These are phyloP conservation scores for Pedionomus torquatus DNA, from an alignment of 2,113 vertebrate species.

Conservation along the genomic window DNA sequence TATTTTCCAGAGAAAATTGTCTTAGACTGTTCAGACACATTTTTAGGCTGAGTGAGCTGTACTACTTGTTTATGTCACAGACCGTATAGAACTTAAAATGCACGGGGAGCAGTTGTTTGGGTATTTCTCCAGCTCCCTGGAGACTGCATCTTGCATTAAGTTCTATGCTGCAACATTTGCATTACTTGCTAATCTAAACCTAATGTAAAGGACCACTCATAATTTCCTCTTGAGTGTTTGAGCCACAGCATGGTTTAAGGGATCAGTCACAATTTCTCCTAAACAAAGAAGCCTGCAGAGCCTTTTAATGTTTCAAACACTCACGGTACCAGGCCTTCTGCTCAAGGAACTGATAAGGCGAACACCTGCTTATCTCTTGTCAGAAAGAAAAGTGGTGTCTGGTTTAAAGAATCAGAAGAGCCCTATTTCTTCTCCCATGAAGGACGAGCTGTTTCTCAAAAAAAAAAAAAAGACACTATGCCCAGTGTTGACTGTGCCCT, in stretches of 20 bases:
- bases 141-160: not conserved
- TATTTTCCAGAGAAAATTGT: not conserved
- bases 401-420: not conserved
- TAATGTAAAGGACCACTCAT: too few relatives aligned
- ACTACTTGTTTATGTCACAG: not conserved
- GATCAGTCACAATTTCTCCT: not conserved
- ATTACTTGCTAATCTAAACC: not conserved
- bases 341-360: not conserved
- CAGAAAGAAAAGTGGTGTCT: not conserved
- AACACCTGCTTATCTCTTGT: not conserved
- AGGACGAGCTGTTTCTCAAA: too few relatives aligned
- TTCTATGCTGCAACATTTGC: not conserved
- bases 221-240: too few relatives aligned
- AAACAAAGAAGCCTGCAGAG: not conserved
- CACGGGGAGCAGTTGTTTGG: not conserved
- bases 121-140: not conserved
- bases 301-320: not conserved
- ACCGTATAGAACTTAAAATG: not conserved
- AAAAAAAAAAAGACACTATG: too few relatives aligned
- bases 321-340: not conserved
- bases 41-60: not conserved
- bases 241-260: too few relatives aligned
- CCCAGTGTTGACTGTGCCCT: too few relatives aligned
- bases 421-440: not conserved
- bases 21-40: not conserved